Evolutionary conservation across 1,140 invertebrate species (phyloP).

Genomic region (Archegozetes longisetosus): DNA sequence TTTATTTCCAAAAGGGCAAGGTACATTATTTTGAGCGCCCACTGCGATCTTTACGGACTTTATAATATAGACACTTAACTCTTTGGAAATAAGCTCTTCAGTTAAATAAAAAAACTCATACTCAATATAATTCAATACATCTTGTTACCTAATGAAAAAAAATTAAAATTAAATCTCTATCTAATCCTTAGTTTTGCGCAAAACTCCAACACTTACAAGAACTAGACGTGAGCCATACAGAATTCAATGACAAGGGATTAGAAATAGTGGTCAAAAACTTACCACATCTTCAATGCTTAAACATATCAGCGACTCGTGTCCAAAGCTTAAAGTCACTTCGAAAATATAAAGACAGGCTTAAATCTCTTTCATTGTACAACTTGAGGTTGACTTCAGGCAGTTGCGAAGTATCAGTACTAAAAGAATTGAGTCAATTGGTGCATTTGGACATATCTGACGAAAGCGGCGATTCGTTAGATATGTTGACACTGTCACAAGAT

Average conservation of each 20-base stretch:
- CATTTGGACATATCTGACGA: slow-evolving; percentile 49
- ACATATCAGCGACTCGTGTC: slow-evolving; percentile 51
- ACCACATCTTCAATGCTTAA: slow-evolving; percentile 44
- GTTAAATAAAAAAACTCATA: no score
- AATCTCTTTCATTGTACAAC: slow-evolving; percentile 15
- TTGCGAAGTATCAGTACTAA: slow-evolving; percentile 36
- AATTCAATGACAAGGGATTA: slow-evolving; percentile 49
- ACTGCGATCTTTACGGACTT: no score
- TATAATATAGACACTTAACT: no score
- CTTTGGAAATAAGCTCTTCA: no score
- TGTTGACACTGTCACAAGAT: slow-evolving; percentile 32
- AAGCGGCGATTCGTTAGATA: no score
- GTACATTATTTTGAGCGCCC: no score
- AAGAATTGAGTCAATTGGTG: slow-evolving; percentile 40
- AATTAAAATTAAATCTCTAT: no score
- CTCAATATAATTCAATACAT: no score
- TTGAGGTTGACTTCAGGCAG: neutral
- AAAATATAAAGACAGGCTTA: slow-evolving; percentile 42
- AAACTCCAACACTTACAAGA: slow-evolving; percentile 39
- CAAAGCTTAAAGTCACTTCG: slow-evolving; percentile 46
- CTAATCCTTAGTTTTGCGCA: no score
- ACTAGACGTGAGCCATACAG: slow-evolving; percentile 52
- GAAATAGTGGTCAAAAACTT: slow-evolving; percentile 52
- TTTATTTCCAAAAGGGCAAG: no score
- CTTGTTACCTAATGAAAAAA: no score